A percentile compares a stretch with the other conserved stretches of the same genome.
phyloP scores from a whole-genome alignment of 2,888 invertebrate species.

The Pristionchus entomophagus region DNA sequence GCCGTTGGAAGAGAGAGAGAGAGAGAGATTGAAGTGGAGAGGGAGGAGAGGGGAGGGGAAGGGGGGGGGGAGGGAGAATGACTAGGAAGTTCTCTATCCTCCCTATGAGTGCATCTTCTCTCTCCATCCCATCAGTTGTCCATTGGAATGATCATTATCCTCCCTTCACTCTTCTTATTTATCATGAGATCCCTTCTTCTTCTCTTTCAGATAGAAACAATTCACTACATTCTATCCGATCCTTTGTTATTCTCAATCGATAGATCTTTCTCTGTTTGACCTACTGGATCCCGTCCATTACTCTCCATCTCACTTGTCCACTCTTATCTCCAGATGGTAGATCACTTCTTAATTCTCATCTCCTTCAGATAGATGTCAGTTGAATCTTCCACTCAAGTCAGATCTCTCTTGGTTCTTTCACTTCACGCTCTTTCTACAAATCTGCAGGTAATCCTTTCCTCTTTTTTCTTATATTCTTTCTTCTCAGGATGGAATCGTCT shows the following conservation, averaged over 20 bases:
- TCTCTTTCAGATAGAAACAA: too few relatives aligned
- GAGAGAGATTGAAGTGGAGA: slow-evolving; percentile 11
- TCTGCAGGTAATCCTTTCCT: neutral
- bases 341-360: too few relatives aligned
- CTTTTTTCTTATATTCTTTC: neutral
- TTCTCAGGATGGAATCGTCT: slow-evolving; percentile 54
- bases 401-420: slow-evolving; percentile 38
- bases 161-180: neutral
- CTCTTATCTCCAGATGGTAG: neutral
- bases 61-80: neutral
- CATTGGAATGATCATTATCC: too few relatives aligned
- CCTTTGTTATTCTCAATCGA: neutral
- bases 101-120: neutral
- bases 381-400: slow-evolving; percentile 37
- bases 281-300: neutral
- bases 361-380: slow-evolving; percentile 15
- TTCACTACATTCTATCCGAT: too few relatives aligned
- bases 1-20: slow-evolving; percentile 9
- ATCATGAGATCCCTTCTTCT: neutral
- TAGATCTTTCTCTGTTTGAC: neutral
- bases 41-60: slow-evolving; percentile 4
- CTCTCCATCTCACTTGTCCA: too few relatives aligned
- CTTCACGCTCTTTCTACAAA: slow-evolving; percentile 19
- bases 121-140: slow-evolving; percentile 5
- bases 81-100: slow-evolving; percentile 18